These are phyloP conservation scores for Spheniscus mendiculus DNA, from an alignment of 2,113 vertebrate species.

Conservation along the genomic window DNA sequence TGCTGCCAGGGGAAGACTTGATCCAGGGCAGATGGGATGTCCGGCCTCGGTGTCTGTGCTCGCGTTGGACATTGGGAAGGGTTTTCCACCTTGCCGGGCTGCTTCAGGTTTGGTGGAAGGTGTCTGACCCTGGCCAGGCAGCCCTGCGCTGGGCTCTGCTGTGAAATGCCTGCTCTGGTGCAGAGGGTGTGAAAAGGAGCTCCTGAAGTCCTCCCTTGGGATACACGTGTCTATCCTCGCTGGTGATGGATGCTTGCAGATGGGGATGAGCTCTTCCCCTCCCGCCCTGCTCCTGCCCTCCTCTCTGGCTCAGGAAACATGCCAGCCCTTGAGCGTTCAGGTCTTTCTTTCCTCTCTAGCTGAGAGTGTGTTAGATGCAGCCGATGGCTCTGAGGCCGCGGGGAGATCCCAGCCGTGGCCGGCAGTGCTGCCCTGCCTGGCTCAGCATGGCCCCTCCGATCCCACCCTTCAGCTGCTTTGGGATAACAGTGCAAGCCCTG, in stretches of 20 bases:
- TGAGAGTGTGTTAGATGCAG: background rate
- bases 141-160: background rate
- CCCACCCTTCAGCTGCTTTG: background rate
- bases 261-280: background rate
- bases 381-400: background rate
- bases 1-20: too few species aligned
- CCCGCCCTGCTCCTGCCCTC: background rate
- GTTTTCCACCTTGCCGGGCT: background rate
- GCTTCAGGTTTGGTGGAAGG: background rate
- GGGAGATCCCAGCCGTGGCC: background rate
- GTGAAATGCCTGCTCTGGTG: background rate
- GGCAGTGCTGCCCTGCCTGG: background rate
- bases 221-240: fast-evolving
- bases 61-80: background rate
- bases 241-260: background rate
- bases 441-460: background rate
- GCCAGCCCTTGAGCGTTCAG: background rate
- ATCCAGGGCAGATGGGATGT: background rate
- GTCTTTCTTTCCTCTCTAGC: background rate
- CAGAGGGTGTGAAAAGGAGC: background rate
- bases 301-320: background rate
- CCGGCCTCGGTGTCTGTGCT: fast-evolving
- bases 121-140: background rate
- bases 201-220: background rate
- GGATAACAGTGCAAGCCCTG: background rate